These are phyloP conservation scores for Otus scops DNA, from an alignment of 2,797 vertebrate genomes.

Conservation along the genomic window DNA sequence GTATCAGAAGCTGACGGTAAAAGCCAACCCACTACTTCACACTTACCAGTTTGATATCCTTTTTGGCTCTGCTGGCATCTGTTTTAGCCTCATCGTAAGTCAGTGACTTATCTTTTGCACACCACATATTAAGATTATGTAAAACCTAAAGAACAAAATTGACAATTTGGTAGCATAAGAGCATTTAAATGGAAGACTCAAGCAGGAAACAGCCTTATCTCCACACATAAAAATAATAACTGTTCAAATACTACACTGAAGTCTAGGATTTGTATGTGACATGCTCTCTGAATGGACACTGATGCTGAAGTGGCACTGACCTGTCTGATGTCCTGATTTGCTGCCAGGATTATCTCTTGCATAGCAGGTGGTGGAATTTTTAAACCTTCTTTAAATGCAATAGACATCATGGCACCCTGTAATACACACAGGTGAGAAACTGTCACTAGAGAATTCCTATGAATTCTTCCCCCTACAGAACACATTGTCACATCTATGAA, in stretches of 20 bases:
- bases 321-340: constrained; percentile 97
- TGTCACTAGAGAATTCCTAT: background rate
- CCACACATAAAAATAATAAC: background rate
- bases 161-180: background rate
- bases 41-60: constrained; percentile 89
- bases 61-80: constrained; percentile 87
- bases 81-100: constrained; percentile 91
- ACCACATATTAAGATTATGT: constrained; percentile 98
- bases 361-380: constrained; percentile 94
- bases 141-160: constrained; percentile 81
- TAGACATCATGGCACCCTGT: constrained; percentile 96
- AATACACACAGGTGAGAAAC: background rate
- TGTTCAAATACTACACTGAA: background rate
- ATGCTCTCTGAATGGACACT: background rate
- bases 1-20: background rate
- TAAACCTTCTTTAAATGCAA: constrained; percentile 94
- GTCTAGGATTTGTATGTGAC: background rate
- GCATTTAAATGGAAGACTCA: background rate
- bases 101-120: constrained; percentile 87
- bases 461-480: background rate
- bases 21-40: background rate
- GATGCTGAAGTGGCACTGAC: constrained; percentile 67
- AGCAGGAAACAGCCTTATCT: background rate
- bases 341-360: constrained; percentile 94
- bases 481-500: background rate